Evolutionary conservation across 2,113 vertebrate genomes (phyloP).

Genomic region (human (Homo sapiens)): DNA sequence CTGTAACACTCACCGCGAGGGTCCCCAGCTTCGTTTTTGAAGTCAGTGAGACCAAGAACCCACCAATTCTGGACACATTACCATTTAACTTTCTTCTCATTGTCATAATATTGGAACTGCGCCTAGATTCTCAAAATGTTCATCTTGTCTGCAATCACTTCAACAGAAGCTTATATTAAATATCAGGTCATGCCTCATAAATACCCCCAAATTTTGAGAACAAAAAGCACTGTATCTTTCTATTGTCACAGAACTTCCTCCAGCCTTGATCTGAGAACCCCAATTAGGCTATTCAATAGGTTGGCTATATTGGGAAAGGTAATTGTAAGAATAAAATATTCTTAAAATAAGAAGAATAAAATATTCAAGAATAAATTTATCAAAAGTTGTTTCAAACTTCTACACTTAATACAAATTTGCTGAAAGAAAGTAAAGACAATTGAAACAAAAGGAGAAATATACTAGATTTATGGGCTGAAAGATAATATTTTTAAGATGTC

Average conservation of each 20-base stretch:
- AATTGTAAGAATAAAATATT: constrained; percentile 8
- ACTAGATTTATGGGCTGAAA: not conserved
- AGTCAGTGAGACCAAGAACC: too few relatives aligned
- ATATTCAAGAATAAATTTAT: too few relatives aligned
- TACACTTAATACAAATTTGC: not conserved
- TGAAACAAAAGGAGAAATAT: not conserved
- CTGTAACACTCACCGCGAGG: too few relatives aligned
- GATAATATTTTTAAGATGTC: not conserved
- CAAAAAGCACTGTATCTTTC: not conserved
- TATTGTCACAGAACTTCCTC: not conserved
- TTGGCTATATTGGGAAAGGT: not conserved
- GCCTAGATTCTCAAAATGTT: not conserved
- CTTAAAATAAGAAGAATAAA: not conserved
- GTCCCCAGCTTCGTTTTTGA: too few relatives aligned
- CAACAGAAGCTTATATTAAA: not conserved
- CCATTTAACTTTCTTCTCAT: too few relatives aligned
- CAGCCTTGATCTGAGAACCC: not conserved
- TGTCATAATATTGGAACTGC: not conserved
- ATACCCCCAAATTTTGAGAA: not conserved
- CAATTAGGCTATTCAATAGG: not conserved
- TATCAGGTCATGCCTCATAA: not conserved
- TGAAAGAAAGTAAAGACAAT: not conserved
- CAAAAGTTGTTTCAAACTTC: not conserved
- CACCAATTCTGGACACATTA: too few relatives aligned
- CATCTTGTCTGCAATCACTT: not conserved